Conservation (phyloP, 2,113 vertebrate genomes). For the Fulmarus glacialis region DNA sequence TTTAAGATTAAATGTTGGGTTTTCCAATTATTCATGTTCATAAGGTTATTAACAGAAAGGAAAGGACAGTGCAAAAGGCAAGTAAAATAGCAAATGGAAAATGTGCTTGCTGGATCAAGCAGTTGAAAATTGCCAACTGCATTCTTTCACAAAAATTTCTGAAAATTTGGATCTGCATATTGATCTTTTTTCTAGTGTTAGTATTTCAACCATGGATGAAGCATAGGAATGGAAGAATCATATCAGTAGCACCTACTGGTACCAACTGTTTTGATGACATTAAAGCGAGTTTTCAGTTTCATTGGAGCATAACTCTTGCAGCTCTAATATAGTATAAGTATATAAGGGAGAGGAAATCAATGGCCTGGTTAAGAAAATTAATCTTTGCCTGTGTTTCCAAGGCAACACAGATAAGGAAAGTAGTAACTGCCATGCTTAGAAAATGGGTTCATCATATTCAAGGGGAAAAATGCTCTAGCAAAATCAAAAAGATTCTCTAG, state of each 20-base stretch:
- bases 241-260: not conserved
- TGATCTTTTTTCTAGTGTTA: not conserved
- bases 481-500: not conserved
- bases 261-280: not conserved
- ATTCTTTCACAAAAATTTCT: not conserved
- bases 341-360: not conserved
- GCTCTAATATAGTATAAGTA: not conserved
- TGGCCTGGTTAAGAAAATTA: constrained; percentile 8
- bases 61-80: not conserved
- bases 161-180: not conserved
- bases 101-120: not conserved
- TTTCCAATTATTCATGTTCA: not conserved
- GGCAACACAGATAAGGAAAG: not conserved
- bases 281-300: not conserved
- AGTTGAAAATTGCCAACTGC: not conserved
- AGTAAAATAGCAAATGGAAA: not conserved
- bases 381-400: constrained; percentile 25
- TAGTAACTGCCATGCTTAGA: not conserved
- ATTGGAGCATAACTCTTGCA: not conserved
- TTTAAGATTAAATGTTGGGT: not conserved
- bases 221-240: not conserved
- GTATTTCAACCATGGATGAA: not conserved
- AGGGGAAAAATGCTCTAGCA: not conserved
- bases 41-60: not conserved
- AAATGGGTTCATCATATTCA: not conserved